Evolutionary conservation across 2,113 vertebrate genomes (phyloP).

Genomic region (Bagarius yarrelli): DNA sequence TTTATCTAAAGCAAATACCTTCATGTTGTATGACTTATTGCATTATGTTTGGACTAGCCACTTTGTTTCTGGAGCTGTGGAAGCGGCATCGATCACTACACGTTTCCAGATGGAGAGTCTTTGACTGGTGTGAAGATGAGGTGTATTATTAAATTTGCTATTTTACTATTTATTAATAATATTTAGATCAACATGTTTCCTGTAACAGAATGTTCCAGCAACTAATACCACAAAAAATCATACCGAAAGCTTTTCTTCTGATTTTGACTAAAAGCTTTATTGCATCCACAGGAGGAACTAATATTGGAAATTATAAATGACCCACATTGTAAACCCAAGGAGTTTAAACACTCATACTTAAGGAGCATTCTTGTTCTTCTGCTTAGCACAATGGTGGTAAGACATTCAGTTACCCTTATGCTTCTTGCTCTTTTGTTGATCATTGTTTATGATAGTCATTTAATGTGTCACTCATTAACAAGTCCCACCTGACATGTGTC

Average conservation of each 20-base stretch:
- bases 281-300: constrained; percentile 82
- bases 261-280: background rate
- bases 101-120: constrained; percentile 80
- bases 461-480: constrained; percentile 19
- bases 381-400: constrained; percentile 79
- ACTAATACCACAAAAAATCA: background rate
- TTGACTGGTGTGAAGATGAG: constrained; percentile 87
- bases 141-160: constrained; percentile 59
- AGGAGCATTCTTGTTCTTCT: constrained; percentile 72
- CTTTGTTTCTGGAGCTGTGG: constrained; percentile 91
- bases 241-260: background rate
- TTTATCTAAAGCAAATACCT: constrained; percentile 2
- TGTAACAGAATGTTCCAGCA: background rate
- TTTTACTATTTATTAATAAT: background rate
- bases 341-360: constrained; percentile 78
- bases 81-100: constrained; percentile 76
- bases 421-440: background rate
- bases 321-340: constrained; percentile 52
- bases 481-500: background rate
- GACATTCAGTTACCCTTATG: constrained; percentile 34
- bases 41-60: constrained; percentile 71
- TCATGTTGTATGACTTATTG: background rate
- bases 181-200: background rate
- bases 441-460: constrained; percentile 24
- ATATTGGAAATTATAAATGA: constrained; percentile 78